These are phyloP conservation scores for Fragum whitleyi DNA, from an alignment of 2,888 invertebrate species.

Conservation along the genomic window DNA sequence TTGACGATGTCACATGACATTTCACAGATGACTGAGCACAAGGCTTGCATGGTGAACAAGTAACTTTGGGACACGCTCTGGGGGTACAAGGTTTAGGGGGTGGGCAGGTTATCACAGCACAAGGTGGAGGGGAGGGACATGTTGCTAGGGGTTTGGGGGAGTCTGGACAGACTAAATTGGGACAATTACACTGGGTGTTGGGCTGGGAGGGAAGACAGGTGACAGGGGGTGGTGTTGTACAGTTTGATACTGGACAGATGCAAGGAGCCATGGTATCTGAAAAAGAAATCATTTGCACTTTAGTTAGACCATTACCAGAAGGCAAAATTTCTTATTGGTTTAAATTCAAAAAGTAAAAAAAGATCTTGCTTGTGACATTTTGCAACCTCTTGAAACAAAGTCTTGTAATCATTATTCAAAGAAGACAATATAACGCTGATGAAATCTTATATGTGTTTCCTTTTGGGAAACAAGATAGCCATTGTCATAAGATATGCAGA, in stretches of 20 bases:
- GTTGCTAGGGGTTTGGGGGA: background rate
- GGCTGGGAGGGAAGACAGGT: constrained; percentile 2
- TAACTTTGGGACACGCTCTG: background rate
- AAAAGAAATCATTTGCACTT: background rate
- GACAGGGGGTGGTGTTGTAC: background rate
- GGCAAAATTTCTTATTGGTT: too few relatives aligned
- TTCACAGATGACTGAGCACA: constrained; percentile 5
- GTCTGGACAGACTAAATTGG: background rate
- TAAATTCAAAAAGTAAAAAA: too few relatives aligned
- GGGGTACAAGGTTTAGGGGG: constrained; percentile 1
- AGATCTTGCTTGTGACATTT: too few relatives aligned
- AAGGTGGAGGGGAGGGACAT: constrained; percentile 8
- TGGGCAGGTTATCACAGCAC: constrained; percentile 5
- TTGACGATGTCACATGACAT: background rate
- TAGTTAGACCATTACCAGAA: too few relatives aligned
- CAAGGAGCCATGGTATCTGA: background rate
- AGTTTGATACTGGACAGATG: background rate
- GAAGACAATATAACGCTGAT: too few relatives aligned
- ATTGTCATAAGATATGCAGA: too few relatives aligned
- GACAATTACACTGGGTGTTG: background rate
- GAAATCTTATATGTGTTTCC: too few relatives aligned
- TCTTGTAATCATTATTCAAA: too few relatives aligned
- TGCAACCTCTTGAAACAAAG: too few relatives aligned
- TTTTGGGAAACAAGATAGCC: too few relatives aligned
- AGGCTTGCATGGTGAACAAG: constrained; percentile 1